Percentiles rank a stretch among this genome's conserved stretches.
These are phyloP conservation scores for Tortricodes alternella DNA, from an alignment of 2,888 invertebrate species.

Conservation along the genomic window DNA sequence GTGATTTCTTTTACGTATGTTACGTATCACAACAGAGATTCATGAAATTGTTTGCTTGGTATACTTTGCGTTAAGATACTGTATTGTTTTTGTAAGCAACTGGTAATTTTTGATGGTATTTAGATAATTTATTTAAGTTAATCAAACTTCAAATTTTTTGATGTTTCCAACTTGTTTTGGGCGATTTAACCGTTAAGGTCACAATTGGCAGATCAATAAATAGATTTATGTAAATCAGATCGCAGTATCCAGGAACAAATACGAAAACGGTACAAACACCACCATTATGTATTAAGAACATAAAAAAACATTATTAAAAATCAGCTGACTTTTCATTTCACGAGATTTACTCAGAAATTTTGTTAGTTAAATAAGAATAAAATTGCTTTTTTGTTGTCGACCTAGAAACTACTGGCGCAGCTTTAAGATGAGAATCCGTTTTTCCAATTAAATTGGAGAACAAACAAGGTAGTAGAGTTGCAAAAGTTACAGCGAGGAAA, in stretches of 20 bases:
- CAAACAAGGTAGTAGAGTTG: conserved; percentile 4
- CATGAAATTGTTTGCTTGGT: too few species aligned
- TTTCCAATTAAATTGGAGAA: conserved; percentile 11
- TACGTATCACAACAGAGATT: too few species aligned
- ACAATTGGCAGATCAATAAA: not conserved
- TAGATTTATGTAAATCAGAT: not conserved
- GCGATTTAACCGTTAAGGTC: too few species aligned
- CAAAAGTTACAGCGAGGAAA: conserved; percentile 1
- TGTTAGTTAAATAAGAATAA: conserved; percentile 11
- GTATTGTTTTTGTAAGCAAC: too few species aligned
- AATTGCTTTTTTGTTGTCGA: conserved; percentile 7
- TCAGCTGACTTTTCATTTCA: conserved; percentile 13
- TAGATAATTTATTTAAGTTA: too few species aligned
- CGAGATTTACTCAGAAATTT: conserved; percentile 8
- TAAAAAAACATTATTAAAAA: conserved; percentile 26
- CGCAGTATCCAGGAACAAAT: not conserved
- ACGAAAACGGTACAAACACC: not conserved
- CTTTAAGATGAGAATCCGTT: not conserved
- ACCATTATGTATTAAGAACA: conserved; percentile 15
- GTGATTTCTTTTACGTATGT: too few species aligned
- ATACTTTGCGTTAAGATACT: too few species aligned
- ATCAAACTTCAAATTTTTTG: too few species aligned
- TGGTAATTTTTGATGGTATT: too few species aligned
- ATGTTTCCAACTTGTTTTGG: too few species aligned
- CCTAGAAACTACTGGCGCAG: not conserved